Conservation (phyloP, 2,797 vertebrate genomes). For the Thripadectes ignobilis region DNA sequence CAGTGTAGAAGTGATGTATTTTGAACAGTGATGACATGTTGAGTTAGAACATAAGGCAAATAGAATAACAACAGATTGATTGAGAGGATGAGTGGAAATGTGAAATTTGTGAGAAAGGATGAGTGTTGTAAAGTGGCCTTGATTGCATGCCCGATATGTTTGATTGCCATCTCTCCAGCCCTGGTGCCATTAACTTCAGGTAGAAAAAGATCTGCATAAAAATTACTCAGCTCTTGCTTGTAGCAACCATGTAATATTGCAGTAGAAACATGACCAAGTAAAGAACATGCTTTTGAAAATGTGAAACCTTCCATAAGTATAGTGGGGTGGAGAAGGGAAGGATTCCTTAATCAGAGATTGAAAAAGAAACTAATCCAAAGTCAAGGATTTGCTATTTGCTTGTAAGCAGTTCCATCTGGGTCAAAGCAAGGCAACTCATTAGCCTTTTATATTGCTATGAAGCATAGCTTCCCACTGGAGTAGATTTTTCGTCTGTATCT, state of each 20-base stretch:
- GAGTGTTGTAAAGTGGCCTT: conserved; percentile 36
- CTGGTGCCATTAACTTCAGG: background rate
- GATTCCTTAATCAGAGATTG: background rate
- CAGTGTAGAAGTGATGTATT: conserved; percentile 44
- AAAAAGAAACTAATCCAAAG: background rate
- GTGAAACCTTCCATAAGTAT: background rate
- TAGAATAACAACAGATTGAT: conserved; percentile 68
- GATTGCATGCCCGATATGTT: background rate
- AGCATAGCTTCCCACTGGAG: background rate
- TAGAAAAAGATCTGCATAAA: background rate
- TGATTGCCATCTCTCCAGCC: conserved; percentile 33
- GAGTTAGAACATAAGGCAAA: conserved; percentile 70
- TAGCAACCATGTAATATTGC: background rate
- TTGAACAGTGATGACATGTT: conserved; percentile 54
- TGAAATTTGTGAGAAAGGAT: conserved; percentile 15
- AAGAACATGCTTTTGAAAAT: background rate
- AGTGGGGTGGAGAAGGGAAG: fast-evolving
- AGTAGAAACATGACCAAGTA: background rate
- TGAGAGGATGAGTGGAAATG: conserved; percentile 48
- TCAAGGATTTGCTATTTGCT: background rate
- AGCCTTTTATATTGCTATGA: background rate
- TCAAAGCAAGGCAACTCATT: background rate
- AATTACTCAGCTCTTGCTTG: background rate
- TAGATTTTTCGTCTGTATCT: background rate
- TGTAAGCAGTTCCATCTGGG: background rate